A percentile compares a stretch with the other conserved stretches of the same genome.
Evolutionary conservation across 2,797 vertebrate species (phyloP).

Genomic region (Premnoplex brunnescens): DNA sequence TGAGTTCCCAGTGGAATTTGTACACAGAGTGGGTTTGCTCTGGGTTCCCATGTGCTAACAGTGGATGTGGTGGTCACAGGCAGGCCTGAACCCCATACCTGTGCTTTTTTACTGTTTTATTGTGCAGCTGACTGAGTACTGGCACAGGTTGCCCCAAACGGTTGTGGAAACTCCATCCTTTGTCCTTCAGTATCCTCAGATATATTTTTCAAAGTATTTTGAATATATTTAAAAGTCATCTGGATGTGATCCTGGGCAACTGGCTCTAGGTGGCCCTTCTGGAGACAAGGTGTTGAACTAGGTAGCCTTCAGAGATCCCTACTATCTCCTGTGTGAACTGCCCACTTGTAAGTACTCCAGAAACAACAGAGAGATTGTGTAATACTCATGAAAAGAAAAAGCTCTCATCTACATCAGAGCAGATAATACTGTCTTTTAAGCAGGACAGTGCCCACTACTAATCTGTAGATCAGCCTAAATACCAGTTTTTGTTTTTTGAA

Average conservation of each 20-base stretch:
- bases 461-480: conserved; percentile 10
- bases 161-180: background rate
- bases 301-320: background rate
- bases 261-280: background rate
- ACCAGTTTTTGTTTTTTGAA: conserved; percentile 5
- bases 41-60: background rate
- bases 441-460: background rate
- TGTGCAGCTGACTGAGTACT: rapidly evolving
- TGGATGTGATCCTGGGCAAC: background rate
- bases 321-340: background rate
- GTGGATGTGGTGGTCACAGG: background rate
- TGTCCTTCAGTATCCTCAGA: background rate
- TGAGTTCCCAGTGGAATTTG: background rate
- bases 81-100: background rate
- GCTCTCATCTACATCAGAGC: background rate
- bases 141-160: background rate
- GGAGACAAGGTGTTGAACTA: background rate
- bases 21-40: background rate
- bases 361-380: background rate
- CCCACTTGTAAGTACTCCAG: background rate
- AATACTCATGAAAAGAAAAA: background rate
- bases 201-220: background rate
- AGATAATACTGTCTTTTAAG: conserved; percentile 3
- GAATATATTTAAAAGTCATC: background rate
- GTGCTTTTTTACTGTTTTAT: background rate